phyloP scores from a whole-genome alignment of 1,140 invertebrate genomes.

The Lasioglossum albipes region DNA sequence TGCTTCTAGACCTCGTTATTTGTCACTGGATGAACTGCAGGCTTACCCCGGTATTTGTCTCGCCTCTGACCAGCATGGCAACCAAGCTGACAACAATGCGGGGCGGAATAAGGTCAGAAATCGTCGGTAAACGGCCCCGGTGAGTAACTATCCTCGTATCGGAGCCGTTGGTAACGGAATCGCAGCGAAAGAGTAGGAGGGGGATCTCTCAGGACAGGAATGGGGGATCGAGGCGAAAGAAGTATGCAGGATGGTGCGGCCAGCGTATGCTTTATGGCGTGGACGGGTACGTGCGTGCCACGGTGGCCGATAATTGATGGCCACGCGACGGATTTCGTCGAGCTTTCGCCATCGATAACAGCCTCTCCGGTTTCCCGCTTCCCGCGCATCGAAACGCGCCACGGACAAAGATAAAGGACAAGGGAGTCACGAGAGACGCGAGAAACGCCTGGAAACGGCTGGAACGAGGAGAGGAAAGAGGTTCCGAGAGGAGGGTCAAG shows the following conservation, averaged over 20 bases:
- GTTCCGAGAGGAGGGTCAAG: conserved; percentile 38
- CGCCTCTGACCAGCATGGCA: no score
- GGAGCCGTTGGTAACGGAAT: not conserved
- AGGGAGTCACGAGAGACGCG: no score
- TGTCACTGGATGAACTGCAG: no score
- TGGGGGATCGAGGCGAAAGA: not conserved
- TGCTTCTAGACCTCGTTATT: no score
- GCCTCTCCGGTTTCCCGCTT: conserved; percentile 42
- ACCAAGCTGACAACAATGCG: no score
- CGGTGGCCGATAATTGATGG: conserved; percentile 37
- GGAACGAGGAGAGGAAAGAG: not conserved
- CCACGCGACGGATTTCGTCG: conserved; percentile 39
- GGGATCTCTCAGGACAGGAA: not conserved
- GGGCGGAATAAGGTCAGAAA: not conserved
- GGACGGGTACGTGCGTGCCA: conserved; percentile 10
- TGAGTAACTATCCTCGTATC: not conserved
- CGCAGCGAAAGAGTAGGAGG: not conserved
- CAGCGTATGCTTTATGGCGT: not conserved
- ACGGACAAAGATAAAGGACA: not conserved
- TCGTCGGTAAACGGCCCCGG: not conserved
- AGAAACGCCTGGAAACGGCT: not conserved
- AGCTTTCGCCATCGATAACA: conserved; percentile 33
- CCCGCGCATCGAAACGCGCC: not conserved
- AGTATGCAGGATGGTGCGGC: not conserved
- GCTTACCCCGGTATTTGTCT: no score